These are phyloP conservation scores for Oncorhynchus mykiss DNA, from an alignment of 2,113 vertebrate species.

Conservation along the genomic window DNA sequence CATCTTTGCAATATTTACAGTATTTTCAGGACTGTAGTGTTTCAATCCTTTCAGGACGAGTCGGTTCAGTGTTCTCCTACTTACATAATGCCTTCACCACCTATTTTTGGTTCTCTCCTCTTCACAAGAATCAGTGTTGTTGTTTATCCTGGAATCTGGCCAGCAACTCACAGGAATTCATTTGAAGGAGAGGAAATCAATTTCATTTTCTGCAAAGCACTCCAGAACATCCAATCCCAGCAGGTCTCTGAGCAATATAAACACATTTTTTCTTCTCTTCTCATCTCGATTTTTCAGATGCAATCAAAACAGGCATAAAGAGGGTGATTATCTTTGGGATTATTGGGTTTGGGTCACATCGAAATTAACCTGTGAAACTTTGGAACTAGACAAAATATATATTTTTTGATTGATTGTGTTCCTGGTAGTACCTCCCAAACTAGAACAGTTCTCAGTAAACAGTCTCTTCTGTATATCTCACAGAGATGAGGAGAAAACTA, in stretches of 20 bases:
- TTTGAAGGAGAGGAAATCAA: constrained; percentile 46
- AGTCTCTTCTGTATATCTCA: too few relatives aligned
- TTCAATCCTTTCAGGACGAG: not conserved
- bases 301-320: not conserved
- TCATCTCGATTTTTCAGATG: not conserved
- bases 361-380: too few relatives aligned
- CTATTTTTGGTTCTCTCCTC: constrained; percentile 4
- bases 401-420: too few relatives aligned
- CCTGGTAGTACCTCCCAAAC: too few relatives aligned
- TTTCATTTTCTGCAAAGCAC: constrained; percentile 55
- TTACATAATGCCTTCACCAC: not conserved
- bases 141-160: constrained; percentile 44
- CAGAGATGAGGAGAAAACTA: too few relatives aligned
- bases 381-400: too few relatives aligned
- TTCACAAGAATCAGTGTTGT: constrained; percentile 11
- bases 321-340: not conserved
- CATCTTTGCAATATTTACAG: not conserved
- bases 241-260: constrained; percentile 42
- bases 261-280: constrained; percentile 6
- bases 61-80: not conserved
- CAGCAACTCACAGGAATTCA: constrained; percentile 28
- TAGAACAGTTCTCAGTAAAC: too few relatives aligned
- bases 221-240: constrained; percentile 19
- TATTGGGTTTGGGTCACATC: too few relatives aligned
- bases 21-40: not conserved